phyloP scores from a whole-genome alignment of 2,797 vertebrate genomes.

The Muscicapa striata region DNA sequence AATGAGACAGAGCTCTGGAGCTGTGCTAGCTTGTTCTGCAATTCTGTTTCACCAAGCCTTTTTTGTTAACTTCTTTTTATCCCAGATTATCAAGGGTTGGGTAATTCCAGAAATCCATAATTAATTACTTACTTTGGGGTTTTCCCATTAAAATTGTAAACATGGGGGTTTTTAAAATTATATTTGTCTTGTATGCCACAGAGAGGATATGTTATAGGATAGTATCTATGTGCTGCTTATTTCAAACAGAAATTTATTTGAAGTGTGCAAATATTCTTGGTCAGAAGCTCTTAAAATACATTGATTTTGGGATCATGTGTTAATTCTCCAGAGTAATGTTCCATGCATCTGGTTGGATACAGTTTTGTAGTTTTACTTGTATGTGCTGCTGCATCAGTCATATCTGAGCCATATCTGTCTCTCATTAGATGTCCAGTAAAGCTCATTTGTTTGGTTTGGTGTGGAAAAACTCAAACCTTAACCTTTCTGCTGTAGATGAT shows the following conservation, averaged over 20 bases:
- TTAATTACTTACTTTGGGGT: fast-evolving
- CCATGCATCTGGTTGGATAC: neutral
- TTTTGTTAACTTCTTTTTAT: neutral
- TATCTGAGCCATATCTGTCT: neutral
- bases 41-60: neutral
- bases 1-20: neutral
- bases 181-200: neutral
- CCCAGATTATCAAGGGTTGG: neutral
- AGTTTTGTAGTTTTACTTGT: neutral
- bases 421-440: neutral
- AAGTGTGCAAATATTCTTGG: neutral
- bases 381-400: neutral
- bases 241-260: neutral
- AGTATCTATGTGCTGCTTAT: neutral
- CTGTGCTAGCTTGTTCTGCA: neutral
- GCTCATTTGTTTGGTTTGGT: neutral
- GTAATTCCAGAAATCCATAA: neutral
- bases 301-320: neutral
- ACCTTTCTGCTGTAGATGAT: neutral
- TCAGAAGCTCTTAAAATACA: neutral
- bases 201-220: neutral
- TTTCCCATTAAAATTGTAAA: neutral
- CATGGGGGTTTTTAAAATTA: neutral
- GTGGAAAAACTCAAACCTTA: neutral
- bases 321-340: neutral